Conservation (phyloP, 64 coral and sea anemone species). For the Pocillopora verrucosa region DNA sequence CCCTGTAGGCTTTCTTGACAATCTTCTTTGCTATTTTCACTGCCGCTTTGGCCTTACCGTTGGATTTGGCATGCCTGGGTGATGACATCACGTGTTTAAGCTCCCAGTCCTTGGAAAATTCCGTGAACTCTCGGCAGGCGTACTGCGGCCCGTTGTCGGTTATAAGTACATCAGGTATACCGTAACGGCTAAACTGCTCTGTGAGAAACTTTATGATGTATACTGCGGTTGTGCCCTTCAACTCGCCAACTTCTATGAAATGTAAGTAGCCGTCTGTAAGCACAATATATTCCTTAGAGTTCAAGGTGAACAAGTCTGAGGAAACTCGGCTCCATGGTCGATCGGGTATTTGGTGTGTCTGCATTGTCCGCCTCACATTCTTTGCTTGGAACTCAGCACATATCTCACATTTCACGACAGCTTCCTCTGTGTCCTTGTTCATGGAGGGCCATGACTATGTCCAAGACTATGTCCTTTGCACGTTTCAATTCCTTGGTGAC, state of each 20-base stretch:
- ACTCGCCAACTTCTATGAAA: slow-evolving; percentile 41
- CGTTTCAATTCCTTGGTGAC: slow-evolving; percentile 56
- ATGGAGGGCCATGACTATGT: slow-evolving; percentile 7
- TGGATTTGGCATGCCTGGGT: slow-evolving; percentile 51
- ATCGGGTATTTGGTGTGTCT: slow-evolving; percentile 6
- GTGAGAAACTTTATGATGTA: slow-evolving; percentile 38
- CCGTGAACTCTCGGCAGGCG: slow-evolving; percentile 28
- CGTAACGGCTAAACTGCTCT: slow-evolving; percentile 34
- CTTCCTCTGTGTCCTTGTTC: slow-evolving; percentile 42
- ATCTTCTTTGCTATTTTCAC: slow-evolving; percentile 59
- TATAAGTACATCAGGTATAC: slow-evolving; percentile 50
- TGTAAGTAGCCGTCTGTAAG: slow-evolving; percentile 31
- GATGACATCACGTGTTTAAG: slow-evolving; percentile 58
- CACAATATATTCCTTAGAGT: slow-evolving; percentile 41
- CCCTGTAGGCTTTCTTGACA: slow-evolving; percentile 53
- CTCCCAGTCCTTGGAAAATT: slow-evolving; percentile 42
- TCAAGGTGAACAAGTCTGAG: slow-evolving; percentile 27
- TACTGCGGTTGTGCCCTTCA: background rate
- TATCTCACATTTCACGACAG: slow-evolving; percentile 33
- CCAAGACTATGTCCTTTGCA: slow-evolving; percentile 45
- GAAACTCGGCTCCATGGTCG: slow-evolving; percentile 48
- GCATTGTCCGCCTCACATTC: slow-evolving; percentile 24
- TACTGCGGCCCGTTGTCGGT: slow-evolving; percentile 56
- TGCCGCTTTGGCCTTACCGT: slow-evolving; percentile 39
- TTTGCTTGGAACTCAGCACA: slow-evolving; percentile 37